Conservation (phyloP, 2,113 vertebrate species). For the Bucco capensis region DNA sequence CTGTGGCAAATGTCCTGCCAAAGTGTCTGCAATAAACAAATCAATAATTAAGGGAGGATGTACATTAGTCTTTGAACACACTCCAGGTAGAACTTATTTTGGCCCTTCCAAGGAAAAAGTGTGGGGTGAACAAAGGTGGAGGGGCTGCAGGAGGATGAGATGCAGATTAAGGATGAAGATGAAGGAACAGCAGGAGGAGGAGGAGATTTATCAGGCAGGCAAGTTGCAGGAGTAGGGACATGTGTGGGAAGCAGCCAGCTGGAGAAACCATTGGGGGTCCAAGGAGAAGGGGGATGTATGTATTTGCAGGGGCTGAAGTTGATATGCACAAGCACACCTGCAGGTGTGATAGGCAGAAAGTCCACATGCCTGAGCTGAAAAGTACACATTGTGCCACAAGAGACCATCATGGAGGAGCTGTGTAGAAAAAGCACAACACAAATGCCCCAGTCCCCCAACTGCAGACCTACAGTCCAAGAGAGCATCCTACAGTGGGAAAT, state of each 20-base stretch:
- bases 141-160: not conserved
- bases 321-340: not conserved
- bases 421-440: not conserved
- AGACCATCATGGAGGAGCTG: not conserved
- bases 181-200: not conserved
- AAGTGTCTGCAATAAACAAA: slow-evolving; percentile 69
- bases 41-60: slow-evolving; percentile 75
- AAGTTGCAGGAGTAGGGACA: not conserved
- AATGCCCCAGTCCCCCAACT: rapidly evolving
- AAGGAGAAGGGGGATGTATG: not conserved
- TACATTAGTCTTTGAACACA: slow-evolving; percentile 71
- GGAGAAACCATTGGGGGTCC: not conserved
- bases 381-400: not conserved
- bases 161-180: not conserved
- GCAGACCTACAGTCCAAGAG: not conserved
- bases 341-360: not conserved
- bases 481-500: not conserved
- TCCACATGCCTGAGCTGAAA: not conserved
- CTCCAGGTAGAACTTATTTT: slow-evolving; percentile 69
- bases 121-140: not conserved
- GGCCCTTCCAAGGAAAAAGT: not conserved
- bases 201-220: not conserved
- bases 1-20: slow-evolving; percentile 49
- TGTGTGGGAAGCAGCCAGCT: not conserved
- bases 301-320: not conserved